phyloP scores from a whole-genome alignment of 2,888 invertebrate species.

The Clostera curtula region DNA sequence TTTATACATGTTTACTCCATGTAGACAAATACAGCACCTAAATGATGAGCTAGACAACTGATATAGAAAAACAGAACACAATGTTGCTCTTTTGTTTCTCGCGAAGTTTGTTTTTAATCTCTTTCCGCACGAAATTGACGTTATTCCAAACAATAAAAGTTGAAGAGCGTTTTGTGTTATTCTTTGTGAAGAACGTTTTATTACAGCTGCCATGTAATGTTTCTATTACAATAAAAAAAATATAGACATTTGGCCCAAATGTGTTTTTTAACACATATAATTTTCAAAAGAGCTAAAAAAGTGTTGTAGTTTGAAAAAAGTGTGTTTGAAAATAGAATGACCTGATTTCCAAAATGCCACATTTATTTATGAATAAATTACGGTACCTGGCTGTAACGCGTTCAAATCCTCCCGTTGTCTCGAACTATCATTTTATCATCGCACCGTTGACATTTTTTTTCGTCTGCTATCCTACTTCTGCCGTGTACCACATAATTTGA shows the following conservation, averaged over 20 bases:
- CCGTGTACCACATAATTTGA: slow-evolving; percentile 47
- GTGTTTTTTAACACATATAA: too few relatives aligned
- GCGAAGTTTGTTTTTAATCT: background rate
- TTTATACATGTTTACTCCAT: too few relatives aligned
- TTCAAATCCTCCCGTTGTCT: slow-evolving; percentile 27
- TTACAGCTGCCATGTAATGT: too few relatives aligned
- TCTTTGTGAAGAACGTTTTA: background rate
- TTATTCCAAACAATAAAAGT: background rate
- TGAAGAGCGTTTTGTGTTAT: background rate
- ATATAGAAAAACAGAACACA: too few relatives aligned
- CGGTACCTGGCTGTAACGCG: slow-evolving; percentile 37
- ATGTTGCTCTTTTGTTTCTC: background rate
- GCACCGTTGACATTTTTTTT: slow-evolving; percentile 26
- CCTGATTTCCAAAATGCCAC: too few relatives aligned
- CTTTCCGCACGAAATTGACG: background rate
- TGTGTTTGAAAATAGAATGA: slow-evolving; percentile 4
- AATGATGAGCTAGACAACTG: too few relatives aligned
- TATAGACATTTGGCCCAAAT: too few relatives aligned
- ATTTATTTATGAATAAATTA: too few relatives aligned
- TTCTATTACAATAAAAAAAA: too few relatives aligned
- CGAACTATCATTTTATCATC: slow-evolving; percentile 46
- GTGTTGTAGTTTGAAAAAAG: too few relatives aligned
- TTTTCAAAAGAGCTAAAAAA: too few relatives aligned
- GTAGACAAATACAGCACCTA: too few relatives aligned
- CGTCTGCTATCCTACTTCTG: slow-evolving; percentile 46